phyloP scores from a whole-genome alignment of 2,888 invertebrate genomes.

The Acleris literana region DNA sequence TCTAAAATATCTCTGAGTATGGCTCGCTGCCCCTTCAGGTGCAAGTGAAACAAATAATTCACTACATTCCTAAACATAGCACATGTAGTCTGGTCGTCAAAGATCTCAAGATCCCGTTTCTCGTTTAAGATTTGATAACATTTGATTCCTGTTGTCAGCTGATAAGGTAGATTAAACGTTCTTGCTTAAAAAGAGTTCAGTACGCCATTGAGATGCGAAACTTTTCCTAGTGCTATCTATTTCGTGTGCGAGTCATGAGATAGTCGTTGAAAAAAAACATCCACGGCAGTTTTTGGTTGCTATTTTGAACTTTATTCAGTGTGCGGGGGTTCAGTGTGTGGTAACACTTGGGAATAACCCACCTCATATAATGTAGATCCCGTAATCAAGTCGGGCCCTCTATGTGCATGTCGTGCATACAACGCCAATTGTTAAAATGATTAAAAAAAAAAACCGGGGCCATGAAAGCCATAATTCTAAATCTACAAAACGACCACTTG shows the following conservation, averaged over 20 bases:
- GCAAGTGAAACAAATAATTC: neutral
- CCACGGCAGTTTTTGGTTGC: no score
- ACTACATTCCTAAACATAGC: neutral
- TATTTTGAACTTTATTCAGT: no score
- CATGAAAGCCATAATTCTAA: conserved; percentile 5
- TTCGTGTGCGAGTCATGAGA: neutral
- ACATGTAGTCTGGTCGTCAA: neutral
- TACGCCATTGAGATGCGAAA: neutral
- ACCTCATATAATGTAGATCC: no score
- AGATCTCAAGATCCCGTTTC: conserved; percentile 11
- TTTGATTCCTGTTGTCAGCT: conserved; percentile 28
- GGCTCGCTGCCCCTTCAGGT: no score
- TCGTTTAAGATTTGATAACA: conserved; percentile 29
- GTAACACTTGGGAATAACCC: no score
- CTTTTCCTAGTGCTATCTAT: neutral
- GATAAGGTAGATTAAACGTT: conserved; percentile 25
- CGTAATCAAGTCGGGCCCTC: no score
- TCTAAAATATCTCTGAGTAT: no score
- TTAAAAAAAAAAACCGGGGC: no score
- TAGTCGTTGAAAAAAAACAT: neutral
- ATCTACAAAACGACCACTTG: conserved; percentile 10
- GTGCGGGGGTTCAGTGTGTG: no score
- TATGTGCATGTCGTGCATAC: no score
- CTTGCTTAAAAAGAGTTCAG: neutral
- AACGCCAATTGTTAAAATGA: no score